Evolutionary conservation across 2,113 vertebrate species (phyloP), one percentile per base, ranked within the genome.

Genomic region (Polyodon spathula): DNA sequence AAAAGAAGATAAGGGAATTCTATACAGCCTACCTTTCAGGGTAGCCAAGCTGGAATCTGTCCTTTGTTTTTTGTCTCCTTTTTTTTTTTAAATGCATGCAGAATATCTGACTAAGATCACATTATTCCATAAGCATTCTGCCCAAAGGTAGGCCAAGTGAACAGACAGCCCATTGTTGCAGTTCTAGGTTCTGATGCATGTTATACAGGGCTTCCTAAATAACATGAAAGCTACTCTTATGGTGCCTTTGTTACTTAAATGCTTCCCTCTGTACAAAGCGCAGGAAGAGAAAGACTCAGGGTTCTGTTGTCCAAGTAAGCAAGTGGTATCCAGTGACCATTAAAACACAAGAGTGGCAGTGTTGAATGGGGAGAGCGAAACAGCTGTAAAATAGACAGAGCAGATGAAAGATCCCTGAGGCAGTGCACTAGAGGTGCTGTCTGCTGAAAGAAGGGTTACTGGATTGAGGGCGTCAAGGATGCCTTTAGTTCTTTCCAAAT

Each of bases 151-250:
- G 86, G 77, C 69, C 59, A 76, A 71, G 70, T 64, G 76, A 81
- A 88, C 82, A 89, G 80, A 76, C 73, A 72, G 58, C 67, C 62
- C 70, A 84, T 87, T 88, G 84, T 88, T 72, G 59, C 58, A 8
- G 27, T 64, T 63, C 76, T 70, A 64, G 54, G 71, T 77, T 63
- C 66, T 57, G 63, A 50, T 63, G 59, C 67, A 43, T 71, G 78
- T 80, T 69, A 67, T 65, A 53, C 61, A 43, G 50, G 7, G 64
- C 69, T 77, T 81, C 74, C 73, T 72, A 71, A 61, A 73, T 75
- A 76, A 74, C 75, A 76, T 73, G 72, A 77, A 62, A 62, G 61
- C 64, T 57, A 76, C 57, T 39, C 64, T 77, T 66, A 46, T 54
- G 57, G 43, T 16, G 38, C 62, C 70, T 83, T 78, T 76, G 69